Base-by-base conservation (phyloP, 1,140 invertebrate species). In the Charaxes varanes region DNA sequence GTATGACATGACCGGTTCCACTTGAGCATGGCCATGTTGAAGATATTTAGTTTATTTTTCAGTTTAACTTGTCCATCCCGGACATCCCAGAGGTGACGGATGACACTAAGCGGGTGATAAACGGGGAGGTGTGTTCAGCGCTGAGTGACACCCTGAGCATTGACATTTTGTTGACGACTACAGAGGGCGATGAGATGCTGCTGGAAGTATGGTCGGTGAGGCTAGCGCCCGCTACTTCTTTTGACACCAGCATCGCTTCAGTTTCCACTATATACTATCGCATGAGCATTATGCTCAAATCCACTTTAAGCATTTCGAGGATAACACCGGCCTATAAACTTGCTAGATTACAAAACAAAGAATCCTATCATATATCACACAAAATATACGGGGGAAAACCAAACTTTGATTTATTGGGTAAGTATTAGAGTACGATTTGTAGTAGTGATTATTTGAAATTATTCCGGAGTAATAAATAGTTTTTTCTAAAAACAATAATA, bases 201-300 rank as follows among this genome's bases (percentile, higher is more conserved):
- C 41, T 82, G 10, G 78, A 82, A 36, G 11, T 72, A 11, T 82
- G 78, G 78, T 72, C 78, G 2, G 63, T 82, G 1, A 62, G 62
- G 17, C 51, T 82, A 24, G 32, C 49, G 0, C 65, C 68, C 1
- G 62, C 56, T 7, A n/a, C 3, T 14, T 15, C 27, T 11, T 54
- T 52, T 44, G 71, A 78, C 24, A 27, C 41, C n/a, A 62, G 43
- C 24, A 40, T 62, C 13, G 54, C 36, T 12, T 77, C 77, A 3
- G 56, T 74, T 4, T 68, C 73, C 2, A 74, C 63, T 1, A 67
- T 79, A 11, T 79, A 81, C 38, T 76, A 82, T 40, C 51, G 74
- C 16, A 82, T 82, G 78, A 66, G 69, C 26, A 66, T 78, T 3
- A 77, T 82, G 72, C 61, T 82, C 0, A 82, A 82, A 31, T 82